Evolutionary conservation across 2,113 vertebrate species (phyloP).

Genomic region (Cebidichthys violaceus): DNA sequence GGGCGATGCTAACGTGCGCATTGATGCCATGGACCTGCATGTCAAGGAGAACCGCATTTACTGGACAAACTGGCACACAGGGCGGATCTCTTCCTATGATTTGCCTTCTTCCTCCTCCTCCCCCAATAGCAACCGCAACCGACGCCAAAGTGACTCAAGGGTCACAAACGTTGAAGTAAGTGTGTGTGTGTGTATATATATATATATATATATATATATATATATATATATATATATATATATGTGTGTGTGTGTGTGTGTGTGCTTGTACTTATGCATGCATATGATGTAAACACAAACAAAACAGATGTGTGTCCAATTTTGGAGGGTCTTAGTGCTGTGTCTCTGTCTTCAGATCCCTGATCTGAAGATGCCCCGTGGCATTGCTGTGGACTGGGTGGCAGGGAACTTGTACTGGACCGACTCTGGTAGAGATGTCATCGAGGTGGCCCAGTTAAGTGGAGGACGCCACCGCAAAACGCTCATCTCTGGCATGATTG

Average conservation of each 20-base stretch:
- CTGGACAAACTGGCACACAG: constrained; percentile 99
- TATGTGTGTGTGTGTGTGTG: neutral
- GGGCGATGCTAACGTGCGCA: constrained; percentile 94
- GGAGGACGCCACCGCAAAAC: constrained; percentile 94
- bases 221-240: neutral
- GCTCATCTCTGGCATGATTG: constrained; percentile 96
- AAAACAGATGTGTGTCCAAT: neutral
- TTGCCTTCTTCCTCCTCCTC: constrained; percentile 82
- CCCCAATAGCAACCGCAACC: constrained; percentile 88
- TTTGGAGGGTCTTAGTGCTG: neutral
- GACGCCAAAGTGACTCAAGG: constrained; percentile 87
- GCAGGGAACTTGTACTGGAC: constrained; percentile 98
- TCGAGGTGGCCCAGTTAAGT: constrained; percentile 93
- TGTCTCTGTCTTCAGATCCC: constrained; percentile 86
- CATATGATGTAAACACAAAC: neutral
- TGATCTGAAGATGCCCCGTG: constrained; percentile 94
- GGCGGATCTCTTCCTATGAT: constrained; percentile 92
- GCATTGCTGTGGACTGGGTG: constrained; percentile 97
- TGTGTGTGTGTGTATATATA: constrained; percentile 3
- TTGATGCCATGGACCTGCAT: constrained; percentile 96
- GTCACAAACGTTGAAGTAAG: constrained; percentile 92
- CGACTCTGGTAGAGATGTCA: constrained; percentile 93
- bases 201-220: neutral
- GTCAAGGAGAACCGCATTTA: constrained; percentile 94
- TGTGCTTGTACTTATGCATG: neutral